Evolutionary conservation across 2,888 invertebrate species (phyloP), one percentile per base, ranked within the genome.

Genomic region (Xylocampa areola): DNA sequence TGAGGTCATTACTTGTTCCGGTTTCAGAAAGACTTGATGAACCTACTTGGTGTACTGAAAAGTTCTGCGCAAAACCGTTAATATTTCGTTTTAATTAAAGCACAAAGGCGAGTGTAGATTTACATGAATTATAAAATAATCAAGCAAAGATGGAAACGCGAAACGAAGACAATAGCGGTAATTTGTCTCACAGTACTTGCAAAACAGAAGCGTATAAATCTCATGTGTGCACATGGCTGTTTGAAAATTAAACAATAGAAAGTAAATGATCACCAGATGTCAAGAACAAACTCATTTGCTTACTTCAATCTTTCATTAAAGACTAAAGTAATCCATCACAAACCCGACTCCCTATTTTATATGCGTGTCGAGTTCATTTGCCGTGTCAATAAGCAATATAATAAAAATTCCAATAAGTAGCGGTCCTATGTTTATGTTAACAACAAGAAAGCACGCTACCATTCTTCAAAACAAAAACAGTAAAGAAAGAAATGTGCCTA

Each of bases 171-270:
- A 76, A 76, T 61, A 27, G 44, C 32, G 14, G 33, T 39, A 59
- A 53, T 53, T 51, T 51, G 51, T 66, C 58, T 13, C 73, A 73
- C 63, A 50, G 50, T 68, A 53, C 47, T 73, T 57, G 53, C 59
- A 41, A 60, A 65, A 68, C 29, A 51, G 36, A 25, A 50, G 48
- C 39, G 32, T 51, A 35, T 25, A 40, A 47, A 29, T 49, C 25
- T 35, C 23, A 36, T 33, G n/a, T 39, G 13, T 29, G 8, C 32
- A 54, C 30, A 52, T 53, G 43, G 25, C 6, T 39, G 33, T 27
- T 62, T 54, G n/a, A 35, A 60, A 47, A 52, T 49, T 29, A 44
- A 48, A 54, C 57, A 51, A 53, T 53, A 60, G 65, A 66, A 68
- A 68, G 52, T 44, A 16, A 40, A 48, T 49, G 19, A 30, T 14